A percentile compares a stretch with the other conserved stretches of the same genome.
These are phyloP conservation scores for Acanthosepion lycidas DNA, from an alignment of 2,888 invertebrate species.

Conservation along the genomic window DNA sequence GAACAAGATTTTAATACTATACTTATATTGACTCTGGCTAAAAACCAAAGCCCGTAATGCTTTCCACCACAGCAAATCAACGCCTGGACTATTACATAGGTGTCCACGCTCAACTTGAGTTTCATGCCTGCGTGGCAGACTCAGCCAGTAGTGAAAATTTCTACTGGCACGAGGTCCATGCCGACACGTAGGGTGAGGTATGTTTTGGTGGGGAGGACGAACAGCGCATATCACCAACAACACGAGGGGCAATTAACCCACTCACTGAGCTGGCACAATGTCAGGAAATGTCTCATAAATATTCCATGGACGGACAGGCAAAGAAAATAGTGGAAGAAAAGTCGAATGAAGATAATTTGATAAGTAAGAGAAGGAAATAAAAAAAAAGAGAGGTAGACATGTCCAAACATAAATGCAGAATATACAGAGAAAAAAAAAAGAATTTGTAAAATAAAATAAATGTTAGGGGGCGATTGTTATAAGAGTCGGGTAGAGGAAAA, in stretches of 20 bases:
- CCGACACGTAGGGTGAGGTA: not conserved
- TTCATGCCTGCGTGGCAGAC: not conserved
- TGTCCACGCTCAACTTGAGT: not conserved
- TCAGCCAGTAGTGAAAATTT: not conserved
- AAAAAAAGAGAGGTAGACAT: not conserved
- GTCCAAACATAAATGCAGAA: not conserved
- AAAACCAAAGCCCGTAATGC: not conserved
- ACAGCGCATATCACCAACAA: not conserved
- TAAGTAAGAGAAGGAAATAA: not conserved
- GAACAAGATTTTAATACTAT: not conserved
- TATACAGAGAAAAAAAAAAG: not conserved
- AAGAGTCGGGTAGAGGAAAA: not conserved
- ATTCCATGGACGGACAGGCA: not conserved
- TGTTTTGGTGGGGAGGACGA: not conserved
- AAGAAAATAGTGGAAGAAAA: not conserved
- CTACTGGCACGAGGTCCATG: not conserved
- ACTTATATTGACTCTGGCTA: not conserved
- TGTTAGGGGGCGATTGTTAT: not conserved
- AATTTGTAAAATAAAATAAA: not conserved
- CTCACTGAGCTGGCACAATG: slow-evolving; percentile 16
- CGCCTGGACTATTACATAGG: not conserved
- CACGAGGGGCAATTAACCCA: not conserved
- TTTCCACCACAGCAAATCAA: not conserved
- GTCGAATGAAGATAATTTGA: not conserved
- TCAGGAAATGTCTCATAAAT: slow-evolving; percentile 33